Base-by-base conservation (phyloP, 2,888 invertebrate genomes). In the Ecliptopera silaceata region DNA sequence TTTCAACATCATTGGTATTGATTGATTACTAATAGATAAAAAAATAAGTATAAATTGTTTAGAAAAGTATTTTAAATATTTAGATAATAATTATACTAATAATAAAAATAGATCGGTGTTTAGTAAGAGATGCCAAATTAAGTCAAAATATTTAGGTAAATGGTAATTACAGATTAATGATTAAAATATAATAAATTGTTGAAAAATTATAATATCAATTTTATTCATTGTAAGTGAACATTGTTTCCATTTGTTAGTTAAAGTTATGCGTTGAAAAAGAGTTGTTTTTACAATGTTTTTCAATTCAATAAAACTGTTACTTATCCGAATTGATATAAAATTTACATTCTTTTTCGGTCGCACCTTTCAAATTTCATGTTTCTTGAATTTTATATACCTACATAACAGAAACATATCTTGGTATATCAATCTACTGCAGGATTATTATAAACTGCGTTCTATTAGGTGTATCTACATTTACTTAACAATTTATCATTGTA, bases 131-230 rank as follows among this genome's bases (percentile, higher is more conserved):
- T 93, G 93, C 93, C 93, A 93, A 93, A 93, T 93, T 89, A 93
- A 93, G 93, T 93, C 93, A 93, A 93, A 93, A 92, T 88, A 59
- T 89, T 91, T 91, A 92, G 92, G 92, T 92, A 92, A 92, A 92
- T 80, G 77, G 78, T 90, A 89, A 89, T 84, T 88, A 87, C 88
- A 53, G 59, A 59, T 53, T 59, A 54, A 39, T 39, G 58, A 59
- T 49, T 59, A 42, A 54, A 59, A 59, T 59, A 55, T 48, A 18
- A 48, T 90, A 82, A 89, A 91, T 88, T 91, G 90, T 90, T 88
- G 89, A 91, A 90, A 91, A 90, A 90, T 91, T 91, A 85, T 64
- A 86, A 82, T 88, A 86, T 84, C 88, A 89, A 85, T 89, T 90
- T 88, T 86, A 89, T 90, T 91, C 85, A 90, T 89, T 86, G 84